Percentiles rank a stretch among this genome's conserved stretches.
Conservation (phyloP, 2,113 vertebrate genomes). For the Haplotaxodon microlepis region DNA sequence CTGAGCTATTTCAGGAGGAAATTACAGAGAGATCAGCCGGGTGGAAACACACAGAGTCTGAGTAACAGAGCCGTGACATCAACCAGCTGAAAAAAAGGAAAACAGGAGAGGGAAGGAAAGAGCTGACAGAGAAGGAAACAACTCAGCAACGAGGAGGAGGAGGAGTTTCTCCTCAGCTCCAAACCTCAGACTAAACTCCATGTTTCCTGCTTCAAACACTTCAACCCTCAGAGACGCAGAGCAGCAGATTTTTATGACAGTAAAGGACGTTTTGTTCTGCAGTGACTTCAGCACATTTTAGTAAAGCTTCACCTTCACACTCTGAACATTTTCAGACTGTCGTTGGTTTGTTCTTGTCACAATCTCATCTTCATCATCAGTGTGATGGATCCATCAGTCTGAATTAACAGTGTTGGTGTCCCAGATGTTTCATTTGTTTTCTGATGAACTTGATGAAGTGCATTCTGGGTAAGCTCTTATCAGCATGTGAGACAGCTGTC, state of each 20-base stretch:
- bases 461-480: not conserved
- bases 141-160: not conserved
- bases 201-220: not conserved
- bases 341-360: not conserved
- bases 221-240: not conserved
- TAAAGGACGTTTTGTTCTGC: not conserved
- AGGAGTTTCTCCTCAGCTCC: not conserved
- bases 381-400: not conserved
- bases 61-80: not conserved
- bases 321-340: not conserved
- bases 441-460: not conserved
- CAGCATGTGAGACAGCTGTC: not conserved
- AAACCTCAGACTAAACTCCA: not conserved
- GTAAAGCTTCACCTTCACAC: not conserved
- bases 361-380: not conserved
- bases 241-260: not conserved
- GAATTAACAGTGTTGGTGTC: not conserved
- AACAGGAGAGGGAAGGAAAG: not conserved
- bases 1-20: slow-evolving; percentile 48
- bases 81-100: not conserved
- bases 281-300: not conserved
- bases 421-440: not conserved
- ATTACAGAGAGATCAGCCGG: slow-evolving; percentile 45
- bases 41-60: not conserved
- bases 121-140: not conserved